A percentile compares a stretch with the other conserved stretches of the same genome.
Conservation (phyloP, 2,113 vertebrate genomes). For the Lampris incognitus region DNA sequence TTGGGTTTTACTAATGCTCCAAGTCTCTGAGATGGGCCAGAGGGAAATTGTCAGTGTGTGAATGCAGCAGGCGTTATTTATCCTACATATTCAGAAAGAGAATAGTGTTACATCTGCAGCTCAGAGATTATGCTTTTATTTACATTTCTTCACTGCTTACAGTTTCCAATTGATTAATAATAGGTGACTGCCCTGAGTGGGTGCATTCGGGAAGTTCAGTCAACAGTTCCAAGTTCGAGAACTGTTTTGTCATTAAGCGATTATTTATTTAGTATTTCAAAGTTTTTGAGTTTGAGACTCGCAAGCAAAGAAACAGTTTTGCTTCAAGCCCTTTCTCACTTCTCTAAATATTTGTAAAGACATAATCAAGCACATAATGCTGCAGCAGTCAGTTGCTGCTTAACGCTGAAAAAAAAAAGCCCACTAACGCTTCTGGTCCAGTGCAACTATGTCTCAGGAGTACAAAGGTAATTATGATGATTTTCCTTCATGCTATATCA, state of each 20-base stretch:
- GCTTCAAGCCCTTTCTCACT: neutral
- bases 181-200: neutral
- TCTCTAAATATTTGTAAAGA: constrained; percentile 7
- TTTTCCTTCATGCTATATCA: neutral
- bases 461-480: constrained; percentile 10
- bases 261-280: constrained; percentile 19
- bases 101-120: neutral
- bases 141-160: neutral
- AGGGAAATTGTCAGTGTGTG: neutral
- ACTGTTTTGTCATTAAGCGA: constrained; percentile 14
- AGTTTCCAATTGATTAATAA: neutral
- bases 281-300: constrained; percentile 3
- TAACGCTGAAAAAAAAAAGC: constrained; percentile 7
- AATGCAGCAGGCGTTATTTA: neutral
- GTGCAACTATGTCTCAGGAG: neutral
- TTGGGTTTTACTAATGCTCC: neutral
- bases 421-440: neutral
- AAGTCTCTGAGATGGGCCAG: neutral
- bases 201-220: constrained; percentile 8
- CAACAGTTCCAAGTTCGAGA: constrained; percentile 7
- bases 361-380: constrained; percentile 9
- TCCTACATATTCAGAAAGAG: neutral
- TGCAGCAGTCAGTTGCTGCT: neutral
- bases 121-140: constrained; percentile 1
- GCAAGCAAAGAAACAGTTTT: constrained; percentile 12